phyloP scores from a whole-genome alignment of 35 echinoderm and acorn worm genomes.

The Anneissia japonica region DNA sequence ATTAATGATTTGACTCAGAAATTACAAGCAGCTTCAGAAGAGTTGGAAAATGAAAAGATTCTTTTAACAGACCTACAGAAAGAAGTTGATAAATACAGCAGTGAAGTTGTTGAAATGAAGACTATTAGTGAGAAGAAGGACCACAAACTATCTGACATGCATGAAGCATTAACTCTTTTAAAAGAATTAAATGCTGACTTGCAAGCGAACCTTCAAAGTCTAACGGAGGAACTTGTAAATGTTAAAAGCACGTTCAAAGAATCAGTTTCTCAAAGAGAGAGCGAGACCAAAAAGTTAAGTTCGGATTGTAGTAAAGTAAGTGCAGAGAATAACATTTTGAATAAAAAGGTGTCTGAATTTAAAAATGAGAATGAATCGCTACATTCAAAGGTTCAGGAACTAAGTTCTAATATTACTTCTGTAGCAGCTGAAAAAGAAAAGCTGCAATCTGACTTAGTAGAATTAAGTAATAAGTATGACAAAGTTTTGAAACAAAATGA shows the following conservation, averaged over 20 bases:
- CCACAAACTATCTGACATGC: neutral
- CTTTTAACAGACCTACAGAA: neutral
- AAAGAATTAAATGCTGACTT: constrained; percentile 4
- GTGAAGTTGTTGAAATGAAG: constrained; percentile 35
- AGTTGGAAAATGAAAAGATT: neutral
- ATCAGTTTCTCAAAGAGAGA: neutral
- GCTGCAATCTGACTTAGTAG: neutral
- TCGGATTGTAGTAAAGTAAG: neutral
- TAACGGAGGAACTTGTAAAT: neutral
- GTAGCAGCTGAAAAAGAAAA: neutral
- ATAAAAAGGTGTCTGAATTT: neutral
- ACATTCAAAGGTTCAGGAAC: neutral
- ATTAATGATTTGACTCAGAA: neutral
- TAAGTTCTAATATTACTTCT: neutral
- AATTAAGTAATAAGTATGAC: neutral
- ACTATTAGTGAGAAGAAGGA: constrained; percentile 5
- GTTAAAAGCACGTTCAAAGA: neutral
- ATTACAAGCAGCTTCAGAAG: neutral
- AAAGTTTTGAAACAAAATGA: neutral
- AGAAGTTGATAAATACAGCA: constrained; percentile 31
- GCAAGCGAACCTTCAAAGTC: neutral
- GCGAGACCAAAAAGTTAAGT: neutral
- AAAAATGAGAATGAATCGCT: neutral
- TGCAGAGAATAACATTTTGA: neutral
- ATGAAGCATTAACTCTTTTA: neutral